Conservation (phyloP, 2,113 vertebrate genomes). For the Noturus placidus region DNA sequence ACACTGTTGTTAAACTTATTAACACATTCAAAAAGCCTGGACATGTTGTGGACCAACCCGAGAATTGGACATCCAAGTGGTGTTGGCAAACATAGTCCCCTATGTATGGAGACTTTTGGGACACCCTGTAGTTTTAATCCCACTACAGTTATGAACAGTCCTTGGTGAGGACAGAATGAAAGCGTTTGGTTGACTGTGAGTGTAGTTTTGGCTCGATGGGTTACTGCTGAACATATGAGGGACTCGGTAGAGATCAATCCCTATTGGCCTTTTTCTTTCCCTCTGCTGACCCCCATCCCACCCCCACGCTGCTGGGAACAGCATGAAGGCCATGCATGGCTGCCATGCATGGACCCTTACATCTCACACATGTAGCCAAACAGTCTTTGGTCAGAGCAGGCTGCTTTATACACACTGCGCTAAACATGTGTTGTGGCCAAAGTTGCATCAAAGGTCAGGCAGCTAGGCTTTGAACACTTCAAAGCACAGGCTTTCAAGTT, state of each 20-base stretch:
- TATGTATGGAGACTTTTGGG: too few relatives aligned
- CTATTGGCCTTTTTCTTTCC: conserved; percentile 60
- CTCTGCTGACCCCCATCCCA: conserved; percentile 47
- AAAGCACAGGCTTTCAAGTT: conserved; percentile 91
- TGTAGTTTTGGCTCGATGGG: conserved; percentile 42
- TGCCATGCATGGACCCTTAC: conserved; percentile 71
- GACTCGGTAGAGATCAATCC: conserved; percentile 50
- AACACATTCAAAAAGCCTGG: too few relatives aligned
- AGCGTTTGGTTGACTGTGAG: neutral
- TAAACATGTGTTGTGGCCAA: conserved; percentile 82
- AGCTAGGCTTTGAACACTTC: conserved; percentile 92
- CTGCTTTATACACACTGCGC: conserved; percentile 79
- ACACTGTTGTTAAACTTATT: too few relatives aligned
- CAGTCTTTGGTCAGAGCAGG: conserved; percentile 68
- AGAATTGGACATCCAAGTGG: too few relatives aligned
- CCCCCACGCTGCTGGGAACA: conserved; percentile 61
- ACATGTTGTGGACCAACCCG: too few relatives aligned
- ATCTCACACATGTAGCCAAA: conserved; percentile 78
- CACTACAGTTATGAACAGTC: neutral
- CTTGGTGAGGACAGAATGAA: neutral
- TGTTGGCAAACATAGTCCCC: too few relatives aligned
- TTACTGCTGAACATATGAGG: conserved; percentile 68
- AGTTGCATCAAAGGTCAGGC: conserved; percentile 88
- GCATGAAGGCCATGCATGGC: conserved; percentile 68
- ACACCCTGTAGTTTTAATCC: neutral